A percentile compares a stretch with the other conserved stretches of the same genome.
These are phyloP conservation scores for Dyspetes luteomarginatus DNA, from an alignment of 2,888 invertebrate species.

Conservation along the genomic window DNA sequence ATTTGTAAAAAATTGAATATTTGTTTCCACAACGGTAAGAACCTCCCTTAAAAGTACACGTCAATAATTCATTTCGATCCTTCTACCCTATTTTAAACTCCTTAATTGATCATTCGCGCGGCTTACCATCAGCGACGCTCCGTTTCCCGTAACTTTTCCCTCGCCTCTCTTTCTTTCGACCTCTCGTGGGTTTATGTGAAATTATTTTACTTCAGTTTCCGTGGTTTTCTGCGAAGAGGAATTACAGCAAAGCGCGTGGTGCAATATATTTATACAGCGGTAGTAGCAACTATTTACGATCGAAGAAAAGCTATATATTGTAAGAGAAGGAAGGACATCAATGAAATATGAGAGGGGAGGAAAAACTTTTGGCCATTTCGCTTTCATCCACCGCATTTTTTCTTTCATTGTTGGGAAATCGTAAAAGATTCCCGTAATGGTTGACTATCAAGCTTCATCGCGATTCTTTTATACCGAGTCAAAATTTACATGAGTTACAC, in stretches of 20 bases:
- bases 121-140: slow-evolving; percentile 1
- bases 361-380: slow-evolving; percentile 47
- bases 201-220: slow-evolving; percentile 37
- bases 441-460: slow-evolving; percentile 3
- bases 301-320: slow-evolving; percentile 17
- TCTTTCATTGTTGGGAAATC: slow-evolving; percentile 18
- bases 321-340: slow-evolving; percentile 20
- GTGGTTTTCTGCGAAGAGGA: slow-evolving; percentile 6
- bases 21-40: too few species aligned
- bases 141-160: neutral
- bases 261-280: neutral
- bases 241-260: slow-evolving; percentile 20
- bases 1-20: too few species aligned
- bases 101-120: slow-evolving; percentile 32
- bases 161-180: neutral
- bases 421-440: slow-evolving; percentile 47
- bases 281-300: slow-evolving; percentile 47
- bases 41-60: neutral
- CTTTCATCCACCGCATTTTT: slow-evolving; percentile 38
- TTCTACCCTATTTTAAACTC: neutral
- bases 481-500: too few species aligned
- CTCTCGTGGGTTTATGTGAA: slow-evolving; percentile 17
- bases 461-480: neutral
- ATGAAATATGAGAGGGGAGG: slow-evolving; percentile 8
- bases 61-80: slow-evolving; percentile 48